These are phyloP conservation scores for Temnothorax nylanderi DNA, from an alignment of 1,140 invertebrate genomes.

Conservation along the genomic window DNA sequence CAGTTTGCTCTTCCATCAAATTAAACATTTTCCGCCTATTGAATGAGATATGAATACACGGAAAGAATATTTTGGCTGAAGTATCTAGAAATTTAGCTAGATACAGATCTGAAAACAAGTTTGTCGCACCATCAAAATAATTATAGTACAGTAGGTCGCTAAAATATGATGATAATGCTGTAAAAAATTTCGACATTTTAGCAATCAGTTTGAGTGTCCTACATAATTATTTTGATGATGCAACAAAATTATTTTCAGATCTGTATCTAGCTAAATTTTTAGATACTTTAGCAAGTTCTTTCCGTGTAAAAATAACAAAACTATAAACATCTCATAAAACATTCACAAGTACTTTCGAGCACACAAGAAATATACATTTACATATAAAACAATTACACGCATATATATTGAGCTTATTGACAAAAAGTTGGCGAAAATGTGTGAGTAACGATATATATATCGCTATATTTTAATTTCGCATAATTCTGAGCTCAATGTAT, in stretches of 20 bases:
- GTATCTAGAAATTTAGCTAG: no score
- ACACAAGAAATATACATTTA: slow-evolving; percentile 7
- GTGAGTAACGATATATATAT: neutral
- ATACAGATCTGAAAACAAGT: no score
- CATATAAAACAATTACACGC: slow-evolving; percentile 12
- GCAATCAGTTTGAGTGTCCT: no score
- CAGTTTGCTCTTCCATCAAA: neutral
- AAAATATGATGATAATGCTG: no score
- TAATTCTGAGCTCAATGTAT: neutral
- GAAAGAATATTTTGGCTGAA: no score
- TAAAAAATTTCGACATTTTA: no score
- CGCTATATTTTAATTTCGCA: slow-evolving; percentile 14
- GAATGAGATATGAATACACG: neutral
- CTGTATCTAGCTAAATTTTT: no score
- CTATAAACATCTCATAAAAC: neutral
- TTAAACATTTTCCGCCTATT: neutral
- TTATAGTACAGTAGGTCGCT: no score
- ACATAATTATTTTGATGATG: no score
- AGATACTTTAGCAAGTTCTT: no score
- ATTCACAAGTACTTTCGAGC: neutral
- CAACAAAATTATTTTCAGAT: no score
- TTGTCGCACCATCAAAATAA: no score
- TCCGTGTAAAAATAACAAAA: neutral
- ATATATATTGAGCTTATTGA: neutral
- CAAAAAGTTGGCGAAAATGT: neutral